Percentiles rank a stretch among this genome's conserved stretches.
Evolutionary conservation across 2,797 vertebrate genomes (phyloP).

Genomic region (Iguana delicatissima): DNA sequence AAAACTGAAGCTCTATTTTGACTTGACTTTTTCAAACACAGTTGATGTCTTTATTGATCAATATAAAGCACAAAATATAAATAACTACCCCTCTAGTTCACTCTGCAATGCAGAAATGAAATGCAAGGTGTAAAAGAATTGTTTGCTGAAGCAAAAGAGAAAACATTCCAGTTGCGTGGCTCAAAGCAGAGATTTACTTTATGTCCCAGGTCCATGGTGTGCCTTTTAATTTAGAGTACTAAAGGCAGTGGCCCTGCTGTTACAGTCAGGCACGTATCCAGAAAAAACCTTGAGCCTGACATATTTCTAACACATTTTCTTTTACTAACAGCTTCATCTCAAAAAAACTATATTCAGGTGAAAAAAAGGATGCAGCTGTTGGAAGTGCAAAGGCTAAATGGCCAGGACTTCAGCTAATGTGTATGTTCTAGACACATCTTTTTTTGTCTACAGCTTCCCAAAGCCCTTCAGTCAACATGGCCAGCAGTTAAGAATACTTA

Average conservation of each 20-base stretch:
- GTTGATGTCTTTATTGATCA: conserved; percentile 35
- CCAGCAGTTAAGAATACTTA: background rate
- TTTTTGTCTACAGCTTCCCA: background rate
- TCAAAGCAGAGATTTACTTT: conserved; percentile 33
- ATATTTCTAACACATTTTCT: background rate
- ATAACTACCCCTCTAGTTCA: conserved; percentile 30
- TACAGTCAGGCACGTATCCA: background rate
- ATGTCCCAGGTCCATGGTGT: background rate
- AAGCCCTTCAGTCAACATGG: too few species aligned
- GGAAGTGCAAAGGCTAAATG: background rate
- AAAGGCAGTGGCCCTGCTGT: conserved; percentile 1
- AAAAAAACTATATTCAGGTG: background rate
- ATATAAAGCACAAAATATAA: conserved; percentile 44
- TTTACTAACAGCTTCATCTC: background rate
- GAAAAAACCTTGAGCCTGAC: background rate
- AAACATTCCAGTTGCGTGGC: conserved; percentile 28
- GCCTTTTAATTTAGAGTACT: conserved; percentile 22
- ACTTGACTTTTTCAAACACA: conserved; percentile 38
- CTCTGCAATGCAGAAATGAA: conserved; percentile 41
- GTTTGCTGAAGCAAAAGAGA: conserved; percentile 25
- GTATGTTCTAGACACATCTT: background rate
- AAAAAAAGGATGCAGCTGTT: background rate
- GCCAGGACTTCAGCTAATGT: background rate
- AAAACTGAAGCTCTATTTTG: conserved; percentile 30
- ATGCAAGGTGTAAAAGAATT: conserved; percentile 29